Evolutionary conservation across 2,888 invertebrate genomes (phyloP).

Genomic region (Acanthococcus lagerstroemiae): DNA sequence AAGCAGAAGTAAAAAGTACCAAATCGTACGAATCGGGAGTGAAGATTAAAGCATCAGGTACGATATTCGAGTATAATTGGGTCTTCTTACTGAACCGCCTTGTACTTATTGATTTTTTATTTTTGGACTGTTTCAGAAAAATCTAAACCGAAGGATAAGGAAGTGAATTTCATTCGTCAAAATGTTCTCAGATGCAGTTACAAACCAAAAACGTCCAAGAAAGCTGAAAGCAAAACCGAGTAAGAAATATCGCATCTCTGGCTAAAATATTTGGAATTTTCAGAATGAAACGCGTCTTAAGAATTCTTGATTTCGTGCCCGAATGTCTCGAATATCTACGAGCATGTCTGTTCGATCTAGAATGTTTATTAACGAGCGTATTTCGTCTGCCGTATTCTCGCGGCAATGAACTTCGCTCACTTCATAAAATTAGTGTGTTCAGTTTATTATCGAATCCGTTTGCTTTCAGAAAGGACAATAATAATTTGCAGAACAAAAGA

Average conservation of each 20-base stretch:
- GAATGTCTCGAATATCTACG: background rate
- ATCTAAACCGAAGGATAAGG: slow-evolving; percentile 18
- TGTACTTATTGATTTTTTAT: background rate
- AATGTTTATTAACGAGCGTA: too few relatives aligned
- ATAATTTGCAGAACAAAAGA: background rate
- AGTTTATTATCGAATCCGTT: background rate
- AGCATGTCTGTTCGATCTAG: background rate
- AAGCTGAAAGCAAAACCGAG: slow-evolving; percentile 12
- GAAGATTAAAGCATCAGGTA: background rate
- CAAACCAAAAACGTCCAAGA: slow-evolving; percentile 2
- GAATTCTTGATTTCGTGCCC: background rate
- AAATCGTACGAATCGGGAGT: slow-evolving; percentile 4
- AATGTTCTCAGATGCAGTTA: slow-evolving; percentile 26
- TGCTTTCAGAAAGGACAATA: slow-evolving; percentile 14
- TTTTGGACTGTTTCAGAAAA: background rate
- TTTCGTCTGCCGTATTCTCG: background rate
- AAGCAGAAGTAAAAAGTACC: slow-evolving; percentile 1
- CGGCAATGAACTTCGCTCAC: too few relatives aligned
- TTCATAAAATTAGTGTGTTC: background rate
- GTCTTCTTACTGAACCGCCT: background rate
- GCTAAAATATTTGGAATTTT: too few relatives aligned
- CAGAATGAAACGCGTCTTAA: background rate
- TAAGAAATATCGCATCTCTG: too few relatives aligned
- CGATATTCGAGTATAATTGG: background rate
- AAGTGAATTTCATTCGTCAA: slow-evolving; percentile 26